These are phyloP conservation scores for Tragulus kanchil DNA, from an alignment of 2,113 vertebrate genomes.

Conservation along the genomic window DNA sequence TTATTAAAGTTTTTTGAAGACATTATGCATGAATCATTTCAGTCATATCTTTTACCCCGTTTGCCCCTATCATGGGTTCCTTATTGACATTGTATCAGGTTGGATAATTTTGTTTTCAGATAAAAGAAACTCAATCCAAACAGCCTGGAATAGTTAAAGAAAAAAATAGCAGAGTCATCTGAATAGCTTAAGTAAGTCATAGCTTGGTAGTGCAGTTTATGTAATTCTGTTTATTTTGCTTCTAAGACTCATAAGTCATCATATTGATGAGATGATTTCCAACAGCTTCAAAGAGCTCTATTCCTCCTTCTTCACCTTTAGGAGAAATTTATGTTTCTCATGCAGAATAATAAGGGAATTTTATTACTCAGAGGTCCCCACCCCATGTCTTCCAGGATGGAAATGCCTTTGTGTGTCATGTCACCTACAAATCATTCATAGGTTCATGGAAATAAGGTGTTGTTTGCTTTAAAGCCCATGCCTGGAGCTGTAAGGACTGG, in stretches of 20 bases:
- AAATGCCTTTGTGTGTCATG: rapidly evolving
- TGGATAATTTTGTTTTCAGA: background rate
- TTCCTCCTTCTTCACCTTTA: background rate
- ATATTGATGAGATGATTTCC: background rate
- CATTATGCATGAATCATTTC: background rate
- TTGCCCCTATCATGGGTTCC: no score
- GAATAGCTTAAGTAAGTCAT: background rate
- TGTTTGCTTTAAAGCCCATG: background rate
- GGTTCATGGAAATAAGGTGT: background rate
- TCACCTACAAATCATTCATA: background rate
- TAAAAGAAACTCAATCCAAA: background rate
- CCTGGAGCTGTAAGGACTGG: background rate
- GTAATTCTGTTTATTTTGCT: background rate
- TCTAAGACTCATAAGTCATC: background rate
- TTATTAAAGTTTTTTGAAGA: background rate
- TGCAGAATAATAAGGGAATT: background rate
- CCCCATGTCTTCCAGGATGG: background rate
- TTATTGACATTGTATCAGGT: background rate
- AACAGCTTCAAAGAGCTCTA: background rate
- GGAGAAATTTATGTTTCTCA: background rate
- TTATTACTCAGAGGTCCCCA: background rate
- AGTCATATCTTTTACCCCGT: background rate
- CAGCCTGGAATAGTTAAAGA: background rate
- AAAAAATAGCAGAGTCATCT: background rate
- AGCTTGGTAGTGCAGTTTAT: background rate